Conservation (phyloP, 2,888 invertebrate genomes). For the Tiliacea citrago region DNA sequence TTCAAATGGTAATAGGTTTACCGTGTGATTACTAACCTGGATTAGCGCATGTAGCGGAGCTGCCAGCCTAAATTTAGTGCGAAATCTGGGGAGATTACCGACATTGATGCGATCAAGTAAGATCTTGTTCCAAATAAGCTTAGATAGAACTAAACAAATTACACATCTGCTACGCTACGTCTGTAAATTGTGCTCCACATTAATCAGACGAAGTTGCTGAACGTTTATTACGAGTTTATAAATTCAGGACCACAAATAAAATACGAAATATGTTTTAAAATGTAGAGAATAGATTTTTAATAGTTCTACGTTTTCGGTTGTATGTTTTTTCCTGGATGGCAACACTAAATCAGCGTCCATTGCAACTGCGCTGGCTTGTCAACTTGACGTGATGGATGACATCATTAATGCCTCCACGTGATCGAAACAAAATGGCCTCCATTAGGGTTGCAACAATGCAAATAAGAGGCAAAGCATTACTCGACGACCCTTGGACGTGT, state of each 20-base stretch:
- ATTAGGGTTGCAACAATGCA: slow-evolving; percentile 73
- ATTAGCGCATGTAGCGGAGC: slow-evolving; percentile 71
- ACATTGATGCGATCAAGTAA: slow-evolving; percentile 42
- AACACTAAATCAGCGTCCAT: slow-evolving; percentile 72
- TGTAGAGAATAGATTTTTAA: slow-evolving; percentile 32
- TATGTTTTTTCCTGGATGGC: slow-evolving; percentile 50
- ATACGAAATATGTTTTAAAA: slow-evolving; percentile 22
- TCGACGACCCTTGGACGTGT: slow-evolving; percentile 32
- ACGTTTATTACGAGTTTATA: slow-evolving; percentile 27
- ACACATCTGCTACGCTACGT: slow-evolving; percentile 33
- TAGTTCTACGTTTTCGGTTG: slow-evolving; percentile 35
- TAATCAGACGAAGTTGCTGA: slow-evolving; percentile 40
- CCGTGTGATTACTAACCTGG: slow-evolving; percentile 81
- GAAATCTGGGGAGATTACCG: slow-evolving; percentile 61
- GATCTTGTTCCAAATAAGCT: slow-evolving; percentile 41
- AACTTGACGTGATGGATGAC: slow-evolving; percentile 85
- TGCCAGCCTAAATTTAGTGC: slow-evolving; percentile 67
- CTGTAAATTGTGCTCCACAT: slow-evolving; percentile 30
- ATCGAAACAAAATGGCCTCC: slow-evolving; percentile 79
- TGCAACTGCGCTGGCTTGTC: slow-evolving; percentile 82
- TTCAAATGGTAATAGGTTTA: slow-evolving; percentile 78
- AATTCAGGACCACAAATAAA: slow-evolving; percentile 8
- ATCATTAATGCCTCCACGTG: slow-evolving; percentile 81
- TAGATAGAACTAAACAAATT: slow-evolving; percentile 35
- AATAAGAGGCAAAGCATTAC: slow-evolving; percentile 56